Base-by-base conservation (phyloP, 2,888 invertebrate species). In the Ochropleura leucogaster region DNA sequence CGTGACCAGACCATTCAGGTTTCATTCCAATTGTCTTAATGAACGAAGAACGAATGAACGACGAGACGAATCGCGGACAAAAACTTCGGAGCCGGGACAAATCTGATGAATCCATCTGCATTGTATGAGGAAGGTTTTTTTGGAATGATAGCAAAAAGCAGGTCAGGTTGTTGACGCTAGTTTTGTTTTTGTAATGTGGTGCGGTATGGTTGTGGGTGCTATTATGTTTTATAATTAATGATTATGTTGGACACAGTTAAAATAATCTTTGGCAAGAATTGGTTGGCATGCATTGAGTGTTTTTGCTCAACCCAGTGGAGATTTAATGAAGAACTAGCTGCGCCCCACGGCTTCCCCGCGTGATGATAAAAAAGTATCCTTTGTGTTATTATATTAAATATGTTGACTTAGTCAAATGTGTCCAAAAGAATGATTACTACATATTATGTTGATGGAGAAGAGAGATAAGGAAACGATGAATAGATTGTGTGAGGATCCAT, bases 1-100 rank as follows among this genome's bases (percentile, higher is more conserved):
- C 90, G 89, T 89, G 90, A 90, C 90, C 87, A 77, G 69, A 80
- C 80, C 86, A 84, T 82, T 84, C 87, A 84, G 82, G 74, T 77
- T 78, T 65, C 72, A 81, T 86, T 84, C 79, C 72, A 84, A 83
- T 82, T 79, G 82, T 84, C 80, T 83, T 88, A 89, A 89, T 86
- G 86, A 83, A 85, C 85, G 75, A 62, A 55, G 85, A 83, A 85
- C 85, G 75, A 80, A 80, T 55, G 80, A 62, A 80, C 74, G 77
- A 73, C 84, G 84, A 74, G 74, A 80, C 79, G 80, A 84, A 86
- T 83, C 73, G 82, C 67, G 75, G 42, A 84, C 87, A 88, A 89
- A 88, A 87, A 88, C 82, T 71, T 71, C 49, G 46, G 49, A 80
- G 85, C 86, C 83, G 83, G 75, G 82, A 75, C 83, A 82, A 87